These are phyloP conservation scores for Ptychoptera contaminata DNA, from an alignment of 2,888 invertebrate genomes.

Conservation along the genomic window DNA sequence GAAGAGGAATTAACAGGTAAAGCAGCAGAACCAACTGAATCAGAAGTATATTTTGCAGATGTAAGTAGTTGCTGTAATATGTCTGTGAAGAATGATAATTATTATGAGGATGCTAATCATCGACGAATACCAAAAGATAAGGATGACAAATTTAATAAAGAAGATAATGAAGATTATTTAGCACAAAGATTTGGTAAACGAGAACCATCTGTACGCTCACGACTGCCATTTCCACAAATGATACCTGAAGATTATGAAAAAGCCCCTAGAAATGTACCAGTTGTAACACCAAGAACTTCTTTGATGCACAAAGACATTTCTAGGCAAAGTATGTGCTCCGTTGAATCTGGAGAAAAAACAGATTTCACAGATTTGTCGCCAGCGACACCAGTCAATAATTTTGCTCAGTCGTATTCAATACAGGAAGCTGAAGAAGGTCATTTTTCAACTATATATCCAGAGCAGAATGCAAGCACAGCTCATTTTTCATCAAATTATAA, in stretches of 20 bases:
- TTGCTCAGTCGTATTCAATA: conserved; percentile 7
- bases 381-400: conserved; percentile 24
- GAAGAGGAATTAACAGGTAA: conserved; percentile 12
- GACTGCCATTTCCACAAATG: conserved; percentile 38
- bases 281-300: conserved; percentile 19
- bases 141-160: conserved; percentile 9
- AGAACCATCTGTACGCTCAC: conserved; percentile 41
- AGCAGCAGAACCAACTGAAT: conserved; percentile 47
- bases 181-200: conserved; percentile 39
- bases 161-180: conserved; percentile 39
- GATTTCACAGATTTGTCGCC: conserved; percentile 31
- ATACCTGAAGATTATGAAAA: conserved; percentile 25
- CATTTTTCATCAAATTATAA: neutral
- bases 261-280: conserved; percentile 15
- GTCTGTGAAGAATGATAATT: conserved; percentile 40
- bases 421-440: conserved; percentile 2
- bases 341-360: conserved; percentile 30
- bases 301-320: conserved; percentile 25
- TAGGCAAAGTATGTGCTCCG: conserved; percentile 29
- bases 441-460: neutral
- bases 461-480: neutral
- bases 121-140: conserved; percentile 10
- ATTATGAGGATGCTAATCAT: conserved; percentile 24
- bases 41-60: conserved; percentile 74
- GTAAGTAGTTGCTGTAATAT: conserved; percentile 72